Base-by-base conservation (phyloP, 1,140 invertebrate genomes). In the Ctenoplectra terminalis region DNA sequence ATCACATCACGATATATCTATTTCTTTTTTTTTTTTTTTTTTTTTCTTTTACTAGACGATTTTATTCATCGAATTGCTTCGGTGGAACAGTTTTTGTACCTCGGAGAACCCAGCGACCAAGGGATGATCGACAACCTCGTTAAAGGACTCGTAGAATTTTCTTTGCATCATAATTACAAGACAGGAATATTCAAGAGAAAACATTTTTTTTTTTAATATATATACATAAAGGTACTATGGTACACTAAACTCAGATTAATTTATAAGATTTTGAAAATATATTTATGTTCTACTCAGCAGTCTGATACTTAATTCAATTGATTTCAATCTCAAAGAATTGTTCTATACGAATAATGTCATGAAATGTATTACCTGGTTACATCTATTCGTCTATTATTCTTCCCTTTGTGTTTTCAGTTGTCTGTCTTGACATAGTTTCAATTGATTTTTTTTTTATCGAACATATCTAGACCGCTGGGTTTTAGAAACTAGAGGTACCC, bases 51-150 rank as follows among this genome's bases (percentile, higher is more conserved):
- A 67, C 15, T n/a, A 40, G 69, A 76, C 71, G 50, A 70, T 54
- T 52, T 54, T 50, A 75, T 82, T 90, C 83, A 91, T 93, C 90
- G 88, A 92, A 91, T 89, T 92, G 89, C 89, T 92, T 92, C 88
- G 88, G 90, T 92, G 91, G 89, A 91, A 92, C 87, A 90, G 88
- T 83, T 63, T 81, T 83, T 83, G 87, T 83, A 89, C 84, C 82
- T 69, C 83, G 87, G 86, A 78, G 70, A 87, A 81, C 63, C 54
- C 61, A 84, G 80, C 80, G 64, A 91, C 70, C 61, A 71, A 50
- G 13, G 60, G 34, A 74, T 56, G 34, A 64, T 52, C 60, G 34
- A 70, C 54, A n/a, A 46, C 40, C 31, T 34, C 8, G 3, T 60
- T 40, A n/a, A 37, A 23, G 6, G 23, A 52, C 6, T 46, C 9